phyloP scores from a whole-genome alignment of 2,888 invertebrate species.

The Phania funesta region DNA sequence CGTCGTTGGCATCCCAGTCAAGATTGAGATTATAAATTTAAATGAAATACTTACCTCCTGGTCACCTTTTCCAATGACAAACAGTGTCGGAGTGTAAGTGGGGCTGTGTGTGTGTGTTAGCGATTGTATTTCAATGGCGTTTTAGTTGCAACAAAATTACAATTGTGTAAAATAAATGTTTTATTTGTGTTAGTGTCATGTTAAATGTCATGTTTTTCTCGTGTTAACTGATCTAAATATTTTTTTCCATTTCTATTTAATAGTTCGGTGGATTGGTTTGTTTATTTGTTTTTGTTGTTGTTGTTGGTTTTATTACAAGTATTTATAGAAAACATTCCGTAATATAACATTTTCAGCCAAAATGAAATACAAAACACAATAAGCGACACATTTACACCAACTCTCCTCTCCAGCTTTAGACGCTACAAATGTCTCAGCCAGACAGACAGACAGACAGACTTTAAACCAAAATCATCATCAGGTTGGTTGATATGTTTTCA shows the following conservation, averaged over 20 bases:
- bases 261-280: conserved; percentile 61
- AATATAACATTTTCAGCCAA: conserved; percentile 52
- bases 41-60: conserved; percentile 44
- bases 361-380: neutral
- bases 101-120: neutral
- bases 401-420: conserved; percentile 16
- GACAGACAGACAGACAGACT: conserved; percentile 2
- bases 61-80: conserved; percentile 24
- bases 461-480: conserved; percentile 67
- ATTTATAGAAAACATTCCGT: conserved; percentile 60
- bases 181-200: conserved; percentile 70
- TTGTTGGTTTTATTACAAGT: conserved; percentile 36
- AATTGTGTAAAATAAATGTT: conserved; percentile 66
- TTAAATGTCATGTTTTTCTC: conserved; percentile 76
- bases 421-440: neutral
- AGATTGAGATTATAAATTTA: conserved; percentile 41
- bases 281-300: conserved; percentile 26
- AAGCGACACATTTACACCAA: conserved; percentile 36
- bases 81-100: neutral
- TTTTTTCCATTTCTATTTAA: conserved; percentile 71
- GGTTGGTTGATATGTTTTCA: conserved; percentile 39
- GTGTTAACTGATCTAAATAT: conserved; percentile 78
- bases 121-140: conserved; percentile 45
- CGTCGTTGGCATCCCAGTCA: conserved; percentile 15
- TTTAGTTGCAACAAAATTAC: conserved; percentile 57